phyloP scores from a whole-genome alignment of 2,113 vertebrate species.

The Lepisosteus osseus region DNA sequence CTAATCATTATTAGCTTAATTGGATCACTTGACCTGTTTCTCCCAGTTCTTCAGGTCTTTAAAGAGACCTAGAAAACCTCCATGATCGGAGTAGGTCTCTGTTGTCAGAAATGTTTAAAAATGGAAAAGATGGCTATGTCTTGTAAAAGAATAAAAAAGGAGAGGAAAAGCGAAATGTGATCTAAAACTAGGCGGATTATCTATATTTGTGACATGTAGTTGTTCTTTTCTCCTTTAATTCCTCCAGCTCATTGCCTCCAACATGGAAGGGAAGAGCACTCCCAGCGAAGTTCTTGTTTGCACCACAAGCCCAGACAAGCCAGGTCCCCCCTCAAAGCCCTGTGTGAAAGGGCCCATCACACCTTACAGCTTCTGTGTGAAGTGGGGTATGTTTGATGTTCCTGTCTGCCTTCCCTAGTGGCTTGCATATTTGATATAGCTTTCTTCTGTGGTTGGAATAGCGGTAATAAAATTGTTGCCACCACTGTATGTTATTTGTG shows the following conservation, averaged over 20 bases:
- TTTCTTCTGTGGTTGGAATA: too few species aligned
- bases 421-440: neutral
- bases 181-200: slow-evolving; percentile 29
- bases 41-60: too few species aligned
- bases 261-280: slow-evolving; percentile 87
- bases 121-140: too few species aligned
- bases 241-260: slow-evolving; percentile 85
- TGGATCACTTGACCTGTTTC: too few species aligned
- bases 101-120: too few species aligned
- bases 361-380: slow-evolving; percentile 81
- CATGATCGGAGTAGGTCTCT: too few species aligned
- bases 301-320: slow-evolving; percentile 91
- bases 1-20: too few species aligned
- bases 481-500: too few species aligned
- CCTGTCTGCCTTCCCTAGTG: neutral
- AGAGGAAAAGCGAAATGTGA: neutral
- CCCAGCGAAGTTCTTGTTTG: slow-evolving; percentile 92
- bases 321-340: slow-evolving; percentile 84
- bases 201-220: too few species aligned
- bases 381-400: slow-evolving; percentile 79
- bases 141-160: too few species aligned
- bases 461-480: too few species aligned
- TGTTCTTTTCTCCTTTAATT: slow-evolving; percentile 19
- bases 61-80: too few species aligned
- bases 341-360: slow-evolving; percentile 68